A percentile compares a stretch with the other conserved stretches of the same genome.
Conservation (phyloP, 2,113 vertebrate species). For the Raphicerus campestris region DNA sequence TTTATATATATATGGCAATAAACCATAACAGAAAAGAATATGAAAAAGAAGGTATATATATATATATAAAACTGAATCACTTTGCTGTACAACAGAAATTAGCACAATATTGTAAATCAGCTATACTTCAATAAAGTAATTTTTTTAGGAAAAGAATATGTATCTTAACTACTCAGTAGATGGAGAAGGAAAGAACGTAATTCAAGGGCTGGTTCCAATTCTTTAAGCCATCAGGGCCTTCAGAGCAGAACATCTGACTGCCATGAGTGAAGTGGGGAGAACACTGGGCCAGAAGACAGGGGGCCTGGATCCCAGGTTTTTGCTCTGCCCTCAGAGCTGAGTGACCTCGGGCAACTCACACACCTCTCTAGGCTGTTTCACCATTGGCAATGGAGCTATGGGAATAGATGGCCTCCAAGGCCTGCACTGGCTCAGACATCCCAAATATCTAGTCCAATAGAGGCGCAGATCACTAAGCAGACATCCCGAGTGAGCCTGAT, state of each 20-base stretch:
- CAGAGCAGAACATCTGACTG: neutral
- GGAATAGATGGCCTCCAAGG: neutral
- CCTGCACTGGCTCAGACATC: neutral
- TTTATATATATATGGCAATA: neutral
- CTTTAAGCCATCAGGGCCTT: neutral
- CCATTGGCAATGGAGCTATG: neutral
- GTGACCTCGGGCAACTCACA: neutral
- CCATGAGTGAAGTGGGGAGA: neutral
- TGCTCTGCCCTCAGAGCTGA: neutral
- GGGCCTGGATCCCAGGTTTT: constrained; percentile 1
- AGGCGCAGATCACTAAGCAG: neutral
- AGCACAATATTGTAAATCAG: neutral
- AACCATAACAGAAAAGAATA: neutral
- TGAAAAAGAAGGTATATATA: neutral
- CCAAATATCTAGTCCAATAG: neutral
- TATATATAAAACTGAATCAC: neutral
- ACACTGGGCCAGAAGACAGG: neutral
- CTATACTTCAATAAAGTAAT: neutral
- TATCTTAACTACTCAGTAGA: neutral
- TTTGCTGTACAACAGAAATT: neutral
- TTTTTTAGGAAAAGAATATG: neutral
- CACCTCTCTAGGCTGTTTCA: neutral
- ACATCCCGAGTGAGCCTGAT: neutral
- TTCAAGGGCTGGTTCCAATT: neutral
- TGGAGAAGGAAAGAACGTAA: neutral